Evolutionary conservation across 2,888 invertebrate species (phyloP).

Genomic region (Meliscaeva auricollis): DNA sequence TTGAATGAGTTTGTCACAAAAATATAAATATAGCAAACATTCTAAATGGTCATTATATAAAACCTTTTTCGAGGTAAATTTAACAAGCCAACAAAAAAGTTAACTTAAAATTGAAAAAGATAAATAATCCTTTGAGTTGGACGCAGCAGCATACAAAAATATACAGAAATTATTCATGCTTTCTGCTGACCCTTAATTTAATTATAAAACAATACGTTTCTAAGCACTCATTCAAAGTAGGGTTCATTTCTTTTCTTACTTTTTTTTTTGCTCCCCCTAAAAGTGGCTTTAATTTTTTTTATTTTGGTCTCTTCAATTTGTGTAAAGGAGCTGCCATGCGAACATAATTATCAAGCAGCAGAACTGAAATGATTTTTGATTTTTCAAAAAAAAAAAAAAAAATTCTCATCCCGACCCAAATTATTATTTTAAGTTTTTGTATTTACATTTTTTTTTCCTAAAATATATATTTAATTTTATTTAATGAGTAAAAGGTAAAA

Average conservation of each 20-base stretch:
- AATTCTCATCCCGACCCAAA: not conserved
- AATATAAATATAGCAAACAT: not conserved
- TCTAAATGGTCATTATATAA: not conserved
- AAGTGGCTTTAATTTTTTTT: constrained; percentile 32
- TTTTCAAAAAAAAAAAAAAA: not conserved
- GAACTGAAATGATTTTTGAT: constrained; percentile 59
- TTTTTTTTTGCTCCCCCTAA: not conserved
- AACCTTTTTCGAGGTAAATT: constrained; percentile 3
- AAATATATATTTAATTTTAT: constrained; percentile 6
- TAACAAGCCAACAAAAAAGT: constrained; percentile 7
- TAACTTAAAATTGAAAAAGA: constrained; percentile 12
- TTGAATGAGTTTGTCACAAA: constrained; percentile 7
- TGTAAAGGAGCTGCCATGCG: constrained; percentile 44
- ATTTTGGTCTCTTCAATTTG: constrained; percentile 41
- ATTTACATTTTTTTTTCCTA: constrained; percentile 5
- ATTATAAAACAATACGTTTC: constrained; percentile 47
- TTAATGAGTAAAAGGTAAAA: constrained; percentile 28
- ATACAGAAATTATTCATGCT: constrained; percentile 56
- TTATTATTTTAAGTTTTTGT: constrained; percentile 13
- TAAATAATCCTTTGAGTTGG: not conserved
- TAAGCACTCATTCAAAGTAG: constrained; percentile 10
- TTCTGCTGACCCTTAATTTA: constrained; percentile 53
- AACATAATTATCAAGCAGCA: constrained; percentile 52
- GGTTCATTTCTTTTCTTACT: not conserved
- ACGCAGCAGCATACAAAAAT: constrained; percentile 20